Base-by-base conservation (phyloP, 2,797 vertebrate genomes). In the Pangasius mekongensis region DNA sequence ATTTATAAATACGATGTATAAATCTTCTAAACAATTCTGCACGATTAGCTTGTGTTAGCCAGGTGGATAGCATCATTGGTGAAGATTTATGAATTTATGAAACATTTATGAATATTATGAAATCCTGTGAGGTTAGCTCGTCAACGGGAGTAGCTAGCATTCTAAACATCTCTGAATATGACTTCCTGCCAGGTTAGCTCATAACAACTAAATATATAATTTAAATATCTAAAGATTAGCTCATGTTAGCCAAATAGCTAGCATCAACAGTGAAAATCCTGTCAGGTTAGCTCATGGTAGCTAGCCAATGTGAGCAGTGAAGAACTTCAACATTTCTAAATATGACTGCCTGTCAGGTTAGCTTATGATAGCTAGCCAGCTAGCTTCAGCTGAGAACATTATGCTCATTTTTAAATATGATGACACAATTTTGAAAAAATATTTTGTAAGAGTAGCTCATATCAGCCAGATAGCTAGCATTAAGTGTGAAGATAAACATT, bases 241-340 rank as follows among this genome's bases (percentile, higher is more conserved):
- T 69, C 66, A 69, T 69, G 3, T 43, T 73, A 24, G 69, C 33
- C 36, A 43, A 73, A 24, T 73, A 36, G 30, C n/a, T 16, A 39
- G 67, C n/a, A 67, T 5, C 11, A 67, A 16, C 33, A 80, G 78
- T 18, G 56, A 85, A 24, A 69, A 69, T 33, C 14, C 58, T 62
- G 58, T 62, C 20, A 67, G n/a, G n/a, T 67, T 67, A 67, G 64
- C n/a, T 67, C n/a, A 67, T 30, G n/a, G n/a, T 67, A 67, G 66
- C 30, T 33, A 67, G 13, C 30, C n/a, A 67, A 67, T 33, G n/a
- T 13, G 66, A 67, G n/a, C 66, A 67, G 30, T 67, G 1, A 67
- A 67, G 66, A 67, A 67, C 33, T 3, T 67, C 33, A 67, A 67
- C 66, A 67, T 67, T 30, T 67, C n/a, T 5, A 60, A 30, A 36